Evolutionary conservation across 1,140 invertebrate species (phyloP).

Genomic region (Pristionchus pacificus): DNA sequence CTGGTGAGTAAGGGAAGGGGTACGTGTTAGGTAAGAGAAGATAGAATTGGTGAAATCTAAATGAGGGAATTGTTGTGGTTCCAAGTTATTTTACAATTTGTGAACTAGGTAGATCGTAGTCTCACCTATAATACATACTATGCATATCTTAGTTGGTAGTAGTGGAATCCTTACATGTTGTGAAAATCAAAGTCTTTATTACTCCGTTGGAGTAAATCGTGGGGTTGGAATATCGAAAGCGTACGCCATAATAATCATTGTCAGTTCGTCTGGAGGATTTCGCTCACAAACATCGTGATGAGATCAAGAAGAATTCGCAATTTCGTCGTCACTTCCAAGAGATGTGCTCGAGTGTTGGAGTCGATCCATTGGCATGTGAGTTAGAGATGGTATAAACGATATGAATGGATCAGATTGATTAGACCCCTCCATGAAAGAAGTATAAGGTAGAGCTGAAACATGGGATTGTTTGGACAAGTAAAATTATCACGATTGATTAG

Average conservation of each 20-base stretch:
- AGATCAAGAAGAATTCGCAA: conserved; percentile 69
- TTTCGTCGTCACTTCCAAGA: conserved; percentile 94
- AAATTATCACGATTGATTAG: no score
- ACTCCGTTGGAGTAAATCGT: neutral
- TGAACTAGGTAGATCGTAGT: neutral
- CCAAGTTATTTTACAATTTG: neutral
- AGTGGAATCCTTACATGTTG: no score
- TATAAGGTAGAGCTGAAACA: neutral
- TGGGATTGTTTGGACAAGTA: no score
- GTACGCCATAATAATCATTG: no score
- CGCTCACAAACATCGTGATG: conserved; percentile 78
- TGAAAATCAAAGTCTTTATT: no score
- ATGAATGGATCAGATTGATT: no score
- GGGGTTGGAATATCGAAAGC: no score
- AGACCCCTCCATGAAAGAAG: neutral
- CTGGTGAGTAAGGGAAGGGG: conserved; percentile 74
- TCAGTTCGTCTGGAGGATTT: conserved; percentile 76
- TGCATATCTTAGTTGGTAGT: conserved; percentile 8
- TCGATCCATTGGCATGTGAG: conserved; percentile 93
- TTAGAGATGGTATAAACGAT: no score
- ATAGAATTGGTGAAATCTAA: no score
- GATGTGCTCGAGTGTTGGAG: conserved; percentile 98
- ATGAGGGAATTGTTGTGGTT: no score
- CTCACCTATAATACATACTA: neutral
- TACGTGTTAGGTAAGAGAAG: no score